A percentile compares a stretch with the other conserved stretches of the same genome.
Conservation (phyloP, 2,888 invertebrate species). For the Lingula anatina region DNA sequence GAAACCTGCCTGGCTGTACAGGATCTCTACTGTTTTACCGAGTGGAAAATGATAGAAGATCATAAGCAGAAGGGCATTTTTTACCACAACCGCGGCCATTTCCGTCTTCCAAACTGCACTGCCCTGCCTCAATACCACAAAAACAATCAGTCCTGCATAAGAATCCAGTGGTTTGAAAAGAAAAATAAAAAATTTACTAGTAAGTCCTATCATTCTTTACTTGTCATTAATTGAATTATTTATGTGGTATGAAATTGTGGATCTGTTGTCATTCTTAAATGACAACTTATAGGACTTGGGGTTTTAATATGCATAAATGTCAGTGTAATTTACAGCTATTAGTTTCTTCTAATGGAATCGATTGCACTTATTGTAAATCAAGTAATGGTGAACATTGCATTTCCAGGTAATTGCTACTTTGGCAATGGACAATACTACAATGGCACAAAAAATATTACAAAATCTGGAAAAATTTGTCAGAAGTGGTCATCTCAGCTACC, state of each 20-base stretch:
- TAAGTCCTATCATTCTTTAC: too few species aligned
- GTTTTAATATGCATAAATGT: too few species aligned
- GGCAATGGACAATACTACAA: slow-evolving; percentile 87
- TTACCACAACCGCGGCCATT: slow-evolving; percentile 78
- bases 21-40: slow-evolving; percentile 85
- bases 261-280: too few species aligned
- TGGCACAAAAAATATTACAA: slow-evolving; percentile 79
- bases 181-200: slow-evolving; percentile 75
- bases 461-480: slow-evolving; percentile 78
- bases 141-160: slow-evolving; percentile 66
- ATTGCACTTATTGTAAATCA: too few species aligned
- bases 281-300: too few species aligned
- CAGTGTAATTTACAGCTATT: too few species aligned
- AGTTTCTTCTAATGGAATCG: too few species aligned
- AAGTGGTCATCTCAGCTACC: slow-evolving; percentile 83
- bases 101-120: slow-evolving; percentile 81
- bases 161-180: slow-evolving; percentile 78
- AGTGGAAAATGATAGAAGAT: slow-evolving; percentile 87
- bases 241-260: too few species aligned
- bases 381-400: too few species aligned
- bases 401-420: slow-evolving; percentile 74
- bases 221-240: too few species aligned
- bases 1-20: slow-evolving; percentile 91
- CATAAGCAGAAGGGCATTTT: slow-evolving; percentile 73
- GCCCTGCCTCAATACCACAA: slow-evolving; percentile 67